Evolutionary conservation across 1,140 invertebrate genomes (phyloP).

Genomic region (Mylabris phalerata): DNA sequence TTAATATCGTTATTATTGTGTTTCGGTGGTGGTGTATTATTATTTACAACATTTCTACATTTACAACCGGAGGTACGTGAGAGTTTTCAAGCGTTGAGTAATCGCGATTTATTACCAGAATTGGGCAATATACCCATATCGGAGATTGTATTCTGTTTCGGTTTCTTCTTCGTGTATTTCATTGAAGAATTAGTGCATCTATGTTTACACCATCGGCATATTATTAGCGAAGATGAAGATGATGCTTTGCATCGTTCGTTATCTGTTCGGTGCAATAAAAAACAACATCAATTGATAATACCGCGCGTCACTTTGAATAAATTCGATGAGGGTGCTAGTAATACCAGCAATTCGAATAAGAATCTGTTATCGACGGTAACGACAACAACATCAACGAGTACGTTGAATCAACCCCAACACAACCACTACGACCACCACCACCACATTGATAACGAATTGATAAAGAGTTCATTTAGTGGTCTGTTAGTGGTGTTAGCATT

Average conservation of each 20-base stretch:
- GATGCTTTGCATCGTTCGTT: conserved; percentile 50
- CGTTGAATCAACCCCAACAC: background rate
- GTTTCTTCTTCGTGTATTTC: conserved; percentile 68
- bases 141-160: conserved; percentile 60
- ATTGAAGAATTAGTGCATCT: conserved; percentile 64
- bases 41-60: conserved; percentile 71
- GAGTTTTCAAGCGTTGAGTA: conserved; percentile 43
- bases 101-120: conserved; percentile 40
- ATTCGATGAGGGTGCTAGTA: conserved; percentile 34
- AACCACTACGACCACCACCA: conserved; percentile 19
- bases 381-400: background rate
- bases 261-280: conserved; percentile 44
- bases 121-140: conserved; percentile 49
- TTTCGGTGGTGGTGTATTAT: conserved; percentile 73
- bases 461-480: conserved; percentile 48
- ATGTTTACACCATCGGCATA: conserved; percentile 20
- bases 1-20: conserved; percentile 59
- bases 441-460: conserved; percentile 24
- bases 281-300: conserved; percentile 40
- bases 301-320: conserved; percentile 37
- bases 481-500: conserved; percentile 65
- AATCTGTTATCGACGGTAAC: conserved; percentile 29
- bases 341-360: conserved; percentile 33
- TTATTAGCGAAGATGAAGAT: conserved; percentile 47
- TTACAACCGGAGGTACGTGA: conserved; percentile 68